phyloP scores from a whole-genome alignment of 2,888 invertebrate species.

The Lissonota sp. region DNA sequence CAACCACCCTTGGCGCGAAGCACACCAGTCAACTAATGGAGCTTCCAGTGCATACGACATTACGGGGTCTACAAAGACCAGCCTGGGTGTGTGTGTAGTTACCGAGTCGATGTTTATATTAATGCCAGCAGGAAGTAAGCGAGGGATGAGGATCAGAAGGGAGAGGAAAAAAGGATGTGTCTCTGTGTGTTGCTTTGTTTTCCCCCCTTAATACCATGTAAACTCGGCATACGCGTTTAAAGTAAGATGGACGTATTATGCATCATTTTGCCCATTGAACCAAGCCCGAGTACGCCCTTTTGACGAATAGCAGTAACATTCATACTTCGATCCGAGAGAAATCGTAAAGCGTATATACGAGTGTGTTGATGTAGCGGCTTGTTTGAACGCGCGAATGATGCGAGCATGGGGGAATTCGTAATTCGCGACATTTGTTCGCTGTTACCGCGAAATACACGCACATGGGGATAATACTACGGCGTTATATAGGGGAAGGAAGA shows the following conservation, averaged over 20 bases:
- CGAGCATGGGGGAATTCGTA: slow-evolving; percentile 74
- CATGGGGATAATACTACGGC: neutral
- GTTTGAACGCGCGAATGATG: slow-evolving; percentile 56
- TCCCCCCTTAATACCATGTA: slow-evolving; percentile 32
- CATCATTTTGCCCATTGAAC: neutral
- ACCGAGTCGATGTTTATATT: slow-evolving; percentile 71
- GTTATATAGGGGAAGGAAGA: neutral
- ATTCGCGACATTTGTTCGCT: slow-evolving; percentile 78
- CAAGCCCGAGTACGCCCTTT: neutral
- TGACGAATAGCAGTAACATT: neutral
- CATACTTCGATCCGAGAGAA: slow-evolving; percentile 28
- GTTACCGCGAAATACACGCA: slow-evolving; percentile 69
- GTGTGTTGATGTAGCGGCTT: slow-evolving; percentile 37
- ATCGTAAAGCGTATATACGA: slow-evolving; percentile 28
- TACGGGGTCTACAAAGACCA: slow-evolving; percentile 32
- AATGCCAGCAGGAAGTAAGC: slow-evolving; percentile 64
- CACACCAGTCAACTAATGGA: slow-evolving; percentile 67
- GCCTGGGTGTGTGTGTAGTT: slow-evolving; percentile 62
- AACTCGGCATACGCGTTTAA: slow-evolving; percentile 21
- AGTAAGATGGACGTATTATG: slow-evolving; percentile 4
- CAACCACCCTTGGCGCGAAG: slow-evolving; percentile 36
- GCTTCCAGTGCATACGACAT: slow-evolving; percentile 49
- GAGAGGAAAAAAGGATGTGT: slow-evolving; percentile 29
- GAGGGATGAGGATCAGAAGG: slow-evolving; percentile 56
- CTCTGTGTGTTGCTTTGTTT: slow-evolving; percentile 15